phyloP scores from a whole-genome alignment of 2,797 vertebrate species.

The Champsocephalus gunnari region DNA sequence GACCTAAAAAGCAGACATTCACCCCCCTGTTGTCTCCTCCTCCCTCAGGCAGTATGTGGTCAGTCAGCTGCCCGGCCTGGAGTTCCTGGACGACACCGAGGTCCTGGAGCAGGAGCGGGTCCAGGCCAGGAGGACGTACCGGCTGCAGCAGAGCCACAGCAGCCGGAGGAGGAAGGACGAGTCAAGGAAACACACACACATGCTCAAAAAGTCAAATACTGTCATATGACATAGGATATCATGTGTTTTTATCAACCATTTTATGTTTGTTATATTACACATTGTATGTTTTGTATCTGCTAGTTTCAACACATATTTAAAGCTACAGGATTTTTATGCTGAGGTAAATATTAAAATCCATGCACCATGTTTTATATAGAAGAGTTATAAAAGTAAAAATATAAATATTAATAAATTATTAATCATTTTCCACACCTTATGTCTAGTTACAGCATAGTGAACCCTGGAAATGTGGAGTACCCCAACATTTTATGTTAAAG shows the following conservation, averaged over 20 bases:
- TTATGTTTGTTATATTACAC: not conserved
- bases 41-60: slow-evolving; percentile 82
- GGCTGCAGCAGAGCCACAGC: slow-evolving; percentile 71
- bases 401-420: not conserved
- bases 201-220: slow-evolving; percentile 41
- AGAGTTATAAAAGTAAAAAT: slow-evolving; percentile 23
- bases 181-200: slow-evolving; percentile 52
- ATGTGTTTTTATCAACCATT: not conserved
- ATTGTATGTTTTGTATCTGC: not conserved
- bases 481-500: no score
- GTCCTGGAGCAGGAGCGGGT: slow-evolving; percentile 79
- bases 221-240: slow-evolving; percentile 12
- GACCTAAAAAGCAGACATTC: not conserved
- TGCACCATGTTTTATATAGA: slow-evolving; percentile 10
- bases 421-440: not conserved
- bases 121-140: slow-evolving; percentile 82
- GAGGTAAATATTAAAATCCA: slow-evolving; percentile 11
- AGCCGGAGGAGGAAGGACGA: slow-evolving; percentile 71
- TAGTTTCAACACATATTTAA: slow-evolving; percentile 5
- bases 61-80: slow-evolving; percentile 84
- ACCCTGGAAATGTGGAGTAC: no score
- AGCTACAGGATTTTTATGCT: not conserved
- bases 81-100: slow-evolving; percentile 86
- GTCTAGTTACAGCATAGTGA: no score
- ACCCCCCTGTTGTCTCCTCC: not conserved